Conservation (phyloP, 2,113 vertebrate species). For the Dunckerocampus dactyliophorus region DNA sequence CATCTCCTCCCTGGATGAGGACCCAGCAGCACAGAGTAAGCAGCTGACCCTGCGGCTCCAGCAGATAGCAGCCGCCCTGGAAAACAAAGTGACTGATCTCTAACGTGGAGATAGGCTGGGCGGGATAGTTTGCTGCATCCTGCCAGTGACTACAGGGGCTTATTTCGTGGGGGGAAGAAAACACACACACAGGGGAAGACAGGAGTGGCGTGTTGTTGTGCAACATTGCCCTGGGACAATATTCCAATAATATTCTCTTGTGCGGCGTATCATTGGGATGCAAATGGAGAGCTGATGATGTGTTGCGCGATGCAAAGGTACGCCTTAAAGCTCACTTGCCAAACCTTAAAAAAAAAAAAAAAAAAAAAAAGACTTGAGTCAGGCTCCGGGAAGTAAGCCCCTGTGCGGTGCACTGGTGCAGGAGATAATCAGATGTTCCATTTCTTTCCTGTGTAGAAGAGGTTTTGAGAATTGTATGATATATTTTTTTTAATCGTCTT, state of each 20-base stretch:
- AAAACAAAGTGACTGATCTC: slow-evolving; percentile 98
- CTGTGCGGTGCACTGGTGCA: slow-evolving; percentile 56
- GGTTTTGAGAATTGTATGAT: slow-evolving; percentile 78
- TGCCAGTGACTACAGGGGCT: slow-evolving; percentile 59
- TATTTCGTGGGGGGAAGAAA: slow-evolving; percentile 41
- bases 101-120: slow-evolving; percentile 66
- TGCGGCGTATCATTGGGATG: slow-evolving; percentile 39
- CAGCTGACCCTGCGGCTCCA: slow-evolving; percentile 95
- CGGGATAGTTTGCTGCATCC: slow-evolving; percentile 25
- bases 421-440: slow-evolving; percentile 76
- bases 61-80: slow-evolving; percentile 91
- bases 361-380: slow-evolving; percentile 46
- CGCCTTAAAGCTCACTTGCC: slow-evolving; percentile 70
- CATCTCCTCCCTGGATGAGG: slow-evolving; percentile 92
- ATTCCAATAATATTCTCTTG: slow-evolving; percentile 17
- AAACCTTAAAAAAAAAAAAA: slow-evolving; percentile 39
- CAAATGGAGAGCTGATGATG: slow-evolving; percentile 44
- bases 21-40: slow-evolving; percentile 95
- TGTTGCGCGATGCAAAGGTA: slow-evolving; percentile 43
- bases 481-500: slow-evolving; percentile 80
- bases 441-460: slow-evolving; percentile 70
- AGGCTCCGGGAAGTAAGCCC: slow-evolving; percentile 62
- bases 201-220: slow-evolving; percentile 24
- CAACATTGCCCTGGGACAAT: slow-evolving; percentile 24
- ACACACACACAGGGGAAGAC: slow-evolving; percentile 27